Evolutionary conservation across 2,888 invertebrate species (phyloP).

Genomic region (Caenorhabditis becei): DNA sequence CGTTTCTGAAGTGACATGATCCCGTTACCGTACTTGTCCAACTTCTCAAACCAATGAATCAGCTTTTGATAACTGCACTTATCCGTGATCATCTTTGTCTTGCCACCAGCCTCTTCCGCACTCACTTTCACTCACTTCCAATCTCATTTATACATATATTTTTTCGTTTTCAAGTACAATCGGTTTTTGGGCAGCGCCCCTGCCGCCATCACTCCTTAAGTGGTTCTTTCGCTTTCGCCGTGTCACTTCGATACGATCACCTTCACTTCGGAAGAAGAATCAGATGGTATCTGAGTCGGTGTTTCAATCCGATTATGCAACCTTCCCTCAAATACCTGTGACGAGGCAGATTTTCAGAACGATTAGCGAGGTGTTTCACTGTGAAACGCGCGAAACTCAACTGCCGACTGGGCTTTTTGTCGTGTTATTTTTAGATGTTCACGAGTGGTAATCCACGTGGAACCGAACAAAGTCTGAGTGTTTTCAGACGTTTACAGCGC

Average conservation of each 20-base stretch:
- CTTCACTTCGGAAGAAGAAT: constrained; percentile 13
- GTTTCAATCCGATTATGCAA: constrained; percentile 56
- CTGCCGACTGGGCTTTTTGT: not conserved
- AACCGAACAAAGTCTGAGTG: constrained; percentile 9
- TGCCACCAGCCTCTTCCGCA: constrained; percentile 14
- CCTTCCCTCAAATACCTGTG: constrained; percentile 15
- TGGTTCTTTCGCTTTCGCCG: constrained; percentile 35
- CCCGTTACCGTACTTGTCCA: no score
- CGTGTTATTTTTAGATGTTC: no score
- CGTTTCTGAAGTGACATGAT: no score
- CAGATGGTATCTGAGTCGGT: constrained; percentile 34
- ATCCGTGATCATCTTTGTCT: constrained; percentile 29
- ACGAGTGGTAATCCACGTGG: constrained; percentile 20
- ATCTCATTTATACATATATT: constrained; percentile 33
- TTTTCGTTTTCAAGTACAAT: constrained; percentile 50
- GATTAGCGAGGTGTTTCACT: constrained; percentile 33
- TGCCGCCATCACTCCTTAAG: constrained; percentile 15
- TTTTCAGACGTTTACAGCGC: not conserved
- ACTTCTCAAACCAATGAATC: constrained; percentile 47
- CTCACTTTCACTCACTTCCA: constrained; percentile 32
- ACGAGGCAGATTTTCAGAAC: constrained; percentile 41
- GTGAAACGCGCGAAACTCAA: not conserved
- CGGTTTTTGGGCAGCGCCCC: constrained; percentile 36
- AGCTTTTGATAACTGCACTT: constrained; percentile 50
- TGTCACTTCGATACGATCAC: constrained; percentile 50